Evolutionary conservation across 2,113 vertebrate genomes (phyloP), one percentile per base, ranked within the genome.

Genomic region (Puma concolor): DNA sequence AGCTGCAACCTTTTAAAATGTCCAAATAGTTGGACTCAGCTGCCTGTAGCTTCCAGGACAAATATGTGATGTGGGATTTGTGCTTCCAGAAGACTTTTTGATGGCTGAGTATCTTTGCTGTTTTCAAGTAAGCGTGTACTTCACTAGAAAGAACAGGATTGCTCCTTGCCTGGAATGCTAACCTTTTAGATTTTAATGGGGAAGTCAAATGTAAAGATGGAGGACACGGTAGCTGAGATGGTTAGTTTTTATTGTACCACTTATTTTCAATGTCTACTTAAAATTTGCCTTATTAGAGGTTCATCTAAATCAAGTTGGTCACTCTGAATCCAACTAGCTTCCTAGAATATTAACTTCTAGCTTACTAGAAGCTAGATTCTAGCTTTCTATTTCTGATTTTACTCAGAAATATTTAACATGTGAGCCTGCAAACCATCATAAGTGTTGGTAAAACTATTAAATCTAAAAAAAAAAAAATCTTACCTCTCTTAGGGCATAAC

Each of bases 41-140:
- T 67, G 44, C 31, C 44, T n/a, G 1, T 21, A 48, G 31, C 33
- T 95, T 87, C 77, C 50, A 88, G 69, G 64, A 72, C 88, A 41
- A 81, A 88, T 87, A 77, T 84, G 50, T 69, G 4, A 83, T 77
- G n/a, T 87, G 31, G 27, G 60, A 33, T 82, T 88, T 83, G 29
- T 36, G 60, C 60, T 85, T 94, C 52, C 19, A 48, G 86, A 76
- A 92, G 69, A n/a, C 7, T 50, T 95, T 96, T 88, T 67, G 91
- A 50, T 93, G 41, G 41, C 38, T 81, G n/a, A 84, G 4, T 82
- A 9, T 81, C 72, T 74, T 90, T 14, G 52, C 31, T 57, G 33
- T 95, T 74, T 54, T 94, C 16, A 48, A 54, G 7, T 79, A 93
- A 86, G 14, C 87, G 80, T 48, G 38, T 72, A 57, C 23, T 93